Base-by-base conservation (phyloP, 2,888 invertebrate genomes). In the Scaptomyza flava region DNA sequence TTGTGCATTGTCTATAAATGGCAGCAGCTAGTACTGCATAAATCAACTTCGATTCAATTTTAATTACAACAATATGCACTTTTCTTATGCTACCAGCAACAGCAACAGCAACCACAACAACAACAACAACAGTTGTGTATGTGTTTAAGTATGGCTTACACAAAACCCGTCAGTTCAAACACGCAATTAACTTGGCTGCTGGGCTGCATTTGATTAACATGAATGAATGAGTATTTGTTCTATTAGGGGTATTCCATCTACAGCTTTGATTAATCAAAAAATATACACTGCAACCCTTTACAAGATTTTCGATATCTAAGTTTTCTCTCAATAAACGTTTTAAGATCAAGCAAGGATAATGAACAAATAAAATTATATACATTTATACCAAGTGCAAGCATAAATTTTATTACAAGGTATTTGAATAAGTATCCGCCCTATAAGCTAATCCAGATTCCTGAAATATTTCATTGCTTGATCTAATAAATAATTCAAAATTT, bases 401-500 rank as follows among this genome's bases (percentile, higher is more conserved):
- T 9, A 1, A 31, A 3, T 2, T 1, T 34, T 33, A 2, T 17
- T 36, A 17, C 17, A 70, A 59, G 11, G 72, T 59, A 65, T 43
- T 6, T 3, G 1, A 2, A 52, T 5, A 7, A 5, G 14, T 45
- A 12, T n/a, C 14, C 27, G 20, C 9, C 11, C 17, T 8, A 53
- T 42, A 45, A 65, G 56, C 53, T 51, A 61, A 77, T 62, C 47
- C 36, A 76, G 77, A 81, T 85, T 81, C 77, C 73, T 82, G 67
- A 71, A 79, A 87, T 80, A 60, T 59, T 68, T 76, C 27, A 45
- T 14, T 54, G 31, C 58, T 69, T 65, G 78, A 79, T 69, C 62
- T 53, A 66, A 71, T 85, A 70, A 86, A 70, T 86, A 72, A 83
- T 88, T 74, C 31, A 71, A 71, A 79, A 71, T 77, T 57, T 57